Evolutionary conservation across 1,140 invertebrate species (phyloP), one percentile per base, ranked within the genome.

Genomic region (Araneus ventricosus): DNA sequence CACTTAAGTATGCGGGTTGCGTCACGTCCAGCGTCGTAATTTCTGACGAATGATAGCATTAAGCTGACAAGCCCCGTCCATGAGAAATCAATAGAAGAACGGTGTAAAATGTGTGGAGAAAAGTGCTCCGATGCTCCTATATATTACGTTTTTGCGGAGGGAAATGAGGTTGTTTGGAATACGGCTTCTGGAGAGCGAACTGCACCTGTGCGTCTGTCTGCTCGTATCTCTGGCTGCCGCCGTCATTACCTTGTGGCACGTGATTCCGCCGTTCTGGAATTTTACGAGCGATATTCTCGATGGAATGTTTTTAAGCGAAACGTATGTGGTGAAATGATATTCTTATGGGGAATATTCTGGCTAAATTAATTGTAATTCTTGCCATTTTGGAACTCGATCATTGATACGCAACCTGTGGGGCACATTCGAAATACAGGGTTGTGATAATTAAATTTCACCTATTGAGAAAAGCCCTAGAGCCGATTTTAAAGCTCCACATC

Each of bases 21-120:
- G 30, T 87, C 85, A 39, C 27, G 52, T 24, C 27, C n/a, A 30
- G n/a, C 27, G 85, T 87, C 85, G 85, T 87, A 87, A 87, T 63
- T 61, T 27, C 57, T 87, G 27, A 37, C 85, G 85, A 87, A 87
- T 63, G 85, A 61, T 30, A 61, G 59, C 85, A 87, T 87, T 87
- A 61, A 87, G 57, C 30, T 61, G 85, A 59, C n/a, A 87, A 34
- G 57, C 37, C 27, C n/a, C 30, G 22, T 82, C 30, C 57, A 61
- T 34, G 14, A 6, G 57, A 61, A 87, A 61, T 82, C 79, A 82
- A 82, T 82, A 45, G 17, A 87, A 27, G 30, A 63, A 59, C 59
- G 57, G 52, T 63, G 85, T 87, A 59, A 87, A 87, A 85, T 80
- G 39, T n/a, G 79, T 41, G 52, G 45, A 30, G 63, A 63, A 87